Conservation (phyloP, 2,113 vertebrate species). For the Bombycilla garrulus region DNA sequence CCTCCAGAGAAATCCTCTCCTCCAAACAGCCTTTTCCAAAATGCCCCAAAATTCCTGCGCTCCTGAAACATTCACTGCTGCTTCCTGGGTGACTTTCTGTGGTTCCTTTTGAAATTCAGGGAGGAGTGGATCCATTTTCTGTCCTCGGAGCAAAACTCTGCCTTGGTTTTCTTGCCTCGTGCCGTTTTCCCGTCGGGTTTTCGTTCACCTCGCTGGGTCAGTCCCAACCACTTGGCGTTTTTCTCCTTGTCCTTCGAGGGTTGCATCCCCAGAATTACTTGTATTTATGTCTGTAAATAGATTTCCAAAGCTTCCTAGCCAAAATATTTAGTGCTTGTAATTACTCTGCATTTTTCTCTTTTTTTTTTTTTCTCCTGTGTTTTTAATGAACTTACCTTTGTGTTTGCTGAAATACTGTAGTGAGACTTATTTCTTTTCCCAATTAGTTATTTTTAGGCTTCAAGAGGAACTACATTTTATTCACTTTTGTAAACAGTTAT, state of each 20-base stretch:
- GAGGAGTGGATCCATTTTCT: conserved; percentile 1
- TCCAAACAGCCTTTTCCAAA: neutral
- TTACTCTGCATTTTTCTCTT: conserved; percentile 64
- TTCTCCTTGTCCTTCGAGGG: conserved; percentile 58
- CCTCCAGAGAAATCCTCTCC: conserved; percentile 23
- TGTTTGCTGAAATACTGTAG: conserved; percentile 76
- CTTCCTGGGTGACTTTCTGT: conserved; percentile 28
- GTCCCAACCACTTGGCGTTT: conserved; percentile 43
- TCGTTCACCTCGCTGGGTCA: conserved; percentile 47
- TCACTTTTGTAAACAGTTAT: conserved; percentile 78
- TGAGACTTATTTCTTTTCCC: conserved; percentile 65
- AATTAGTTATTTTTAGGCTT: conserved; percentile 74
- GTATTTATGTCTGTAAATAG: conserved; percentile 88
- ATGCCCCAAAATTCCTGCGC: neutral
- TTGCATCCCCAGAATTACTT: conserved; percentile 74
- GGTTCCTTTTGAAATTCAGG: conserved; percentile 19
- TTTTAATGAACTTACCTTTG: conserved; percentile 73
- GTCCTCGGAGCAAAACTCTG: conserved; percentile 47
- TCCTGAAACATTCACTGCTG: conserved; percentile 59
- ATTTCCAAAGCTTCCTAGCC: conserved; percentile 73
- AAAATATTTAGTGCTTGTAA: conserved; percentile 79
- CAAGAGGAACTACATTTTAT: conserved; percentile 71
- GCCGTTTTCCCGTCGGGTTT: neutral
- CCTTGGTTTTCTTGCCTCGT: conserved; percentile 48
- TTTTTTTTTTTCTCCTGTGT: conserved; percentile 40